Evolutionary conservation across 2,888 invertebrate species (phyloP).

Genomic region (Choristoneura rosaceana): DNA sequence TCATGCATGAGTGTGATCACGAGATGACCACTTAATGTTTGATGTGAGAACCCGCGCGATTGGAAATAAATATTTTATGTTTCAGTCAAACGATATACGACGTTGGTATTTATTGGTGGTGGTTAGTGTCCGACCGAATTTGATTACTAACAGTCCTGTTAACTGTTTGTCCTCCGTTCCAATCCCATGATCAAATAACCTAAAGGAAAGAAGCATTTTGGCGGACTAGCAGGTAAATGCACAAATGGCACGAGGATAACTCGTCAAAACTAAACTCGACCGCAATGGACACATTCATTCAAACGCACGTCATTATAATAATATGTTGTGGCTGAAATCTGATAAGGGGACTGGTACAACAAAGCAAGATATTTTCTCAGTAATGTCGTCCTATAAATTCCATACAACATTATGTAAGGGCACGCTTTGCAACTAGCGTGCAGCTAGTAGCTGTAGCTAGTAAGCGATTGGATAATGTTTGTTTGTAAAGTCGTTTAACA

Average conservation of each 20-base stretch:
- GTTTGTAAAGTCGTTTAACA: too few relatives aligned
- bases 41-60: too few relatives aligned
- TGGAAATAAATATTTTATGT: too few relatives aligned
- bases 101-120: too few relatives aligned
- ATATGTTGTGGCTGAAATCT: slow-evolving; percentile 12
- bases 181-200: too few relatives aligned
- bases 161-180: too few relatives aligned
- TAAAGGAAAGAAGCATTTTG: not conserved
- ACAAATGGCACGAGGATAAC: not conserved
- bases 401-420: slow-evolving; percentile 14
- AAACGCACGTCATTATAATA: not conserved
- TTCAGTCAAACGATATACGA: too few relatives aligned
- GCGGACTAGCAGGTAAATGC: not conserved
- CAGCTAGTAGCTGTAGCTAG: not conserved
- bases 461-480: not conserved
- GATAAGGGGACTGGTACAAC: slow-evolving; percentile 11
- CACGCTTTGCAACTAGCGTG: slow-evolving; percentile 11
- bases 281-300: not conserved
- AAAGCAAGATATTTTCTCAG: slow-evolving; percentile 5
- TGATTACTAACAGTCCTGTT: too few relatives aligned
- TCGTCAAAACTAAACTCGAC: not conserved
- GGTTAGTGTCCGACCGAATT: too few relatives aligned
- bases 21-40: not conserved
- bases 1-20: not conserved
- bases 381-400: slow-evolving; percentile 12